Evolutionary conservation across 2,113 vertebrate genomes (phyloP), one percentile per base, ranked within the genome.

Genomic region (Okapia johnstoni): DNA sequence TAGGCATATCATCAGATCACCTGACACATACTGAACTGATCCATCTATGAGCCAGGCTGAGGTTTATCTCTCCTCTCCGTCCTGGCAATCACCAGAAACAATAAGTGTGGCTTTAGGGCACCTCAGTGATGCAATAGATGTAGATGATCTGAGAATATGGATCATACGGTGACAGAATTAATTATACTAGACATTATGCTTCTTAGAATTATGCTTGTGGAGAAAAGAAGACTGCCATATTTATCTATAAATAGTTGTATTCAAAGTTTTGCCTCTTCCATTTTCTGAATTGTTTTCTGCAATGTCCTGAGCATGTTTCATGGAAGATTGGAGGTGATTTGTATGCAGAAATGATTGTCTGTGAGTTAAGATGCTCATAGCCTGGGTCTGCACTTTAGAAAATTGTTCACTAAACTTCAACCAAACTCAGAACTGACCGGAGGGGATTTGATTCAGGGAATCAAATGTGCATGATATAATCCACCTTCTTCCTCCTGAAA

Each of bases 41-140:
- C 1, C 17, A 6, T 48, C 11, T 87, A 28, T 76, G 4, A 85
- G 36, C 2, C 30, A 60, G 19, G 2, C 5, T 28, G 52, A 14
- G 0, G 4, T 55, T 14, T 73, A 43, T 66, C 54, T 60, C 9
- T 79, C 77, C 3, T 61, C 3, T 16, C 1, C 76, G 4, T 43
- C 1, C 5, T 60, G 3, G 4, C 8, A n/a, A 11, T 57, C 17
- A 66, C 6, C 2, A 40, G 16, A 93, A 26, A 54, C 3, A 14
- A 16, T 14, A 8, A 1, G 3, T 66, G 5, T 11, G n/a, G 17
- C 11, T 16, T 50, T 36, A 33, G 2, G 63, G 2, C 21, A 6
- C 5, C 11, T 92, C 11, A 36, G 1, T 50, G 7, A 2, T 76
- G 5, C 15, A 43, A 11, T 2, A 17, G 8, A 81, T 11, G 30